phyloP scores from a whole-genome alignment of 1,140 invertebrate genomes.

The Cotesia chilonis region DNA sequence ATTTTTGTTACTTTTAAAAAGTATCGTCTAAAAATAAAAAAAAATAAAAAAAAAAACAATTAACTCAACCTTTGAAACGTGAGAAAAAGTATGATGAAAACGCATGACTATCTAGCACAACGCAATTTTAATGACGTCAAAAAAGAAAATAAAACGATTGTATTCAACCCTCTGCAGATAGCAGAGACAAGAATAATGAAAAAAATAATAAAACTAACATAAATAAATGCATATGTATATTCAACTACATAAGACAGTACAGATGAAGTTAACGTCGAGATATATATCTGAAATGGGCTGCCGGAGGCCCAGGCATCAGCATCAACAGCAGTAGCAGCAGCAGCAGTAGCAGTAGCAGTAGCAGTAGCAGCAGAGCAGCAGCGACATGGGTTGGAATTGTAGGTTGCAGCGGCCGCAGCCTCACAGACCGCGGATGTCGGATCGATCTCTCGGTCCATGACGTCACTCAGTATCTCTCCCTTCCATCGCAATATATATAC shows the following conservation, averaged over 20 bases:
- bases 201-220: too few species aligned
- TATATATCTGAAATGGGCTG: constrained; percentile 5
- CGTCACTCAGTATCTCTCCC: constrained; percentile 38
- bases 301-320: constrained; percentile 13
- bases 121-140: too few species aligned
- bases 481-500: background rate
- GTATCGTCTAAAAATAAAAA: too few species aligned
- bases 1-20: too few species aligned
- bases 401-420: constrained; percentile 17
- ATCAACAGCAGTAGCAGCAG: background rate
- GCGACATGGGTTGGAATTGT: background rate
- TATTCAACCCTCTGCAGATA: background rate
- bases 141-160: background rate
- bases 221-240: background rate
- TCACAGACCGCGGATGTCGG: constrained; percentile 42
- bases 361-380: constrained; percentile 4
- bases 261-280: too few species aligned
- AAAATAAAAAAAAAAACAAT: too few species aligned
- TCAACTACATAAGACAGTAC: background rate
- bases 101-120: too few species aligned
- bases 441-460: constrained; percentile 44
- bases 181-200: background rate
- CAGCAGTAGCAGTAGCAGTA: background rate
- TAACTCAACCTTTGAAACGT: too few species aligned
- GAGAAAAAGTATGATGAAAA: constrained; percentile 1